Evolutionary conservation across 2,113 vertebrate genomes (phyloP), one percentile per base, ranked within the genome.

Genomic region (Neodontobutis hainanensis): DNA sequence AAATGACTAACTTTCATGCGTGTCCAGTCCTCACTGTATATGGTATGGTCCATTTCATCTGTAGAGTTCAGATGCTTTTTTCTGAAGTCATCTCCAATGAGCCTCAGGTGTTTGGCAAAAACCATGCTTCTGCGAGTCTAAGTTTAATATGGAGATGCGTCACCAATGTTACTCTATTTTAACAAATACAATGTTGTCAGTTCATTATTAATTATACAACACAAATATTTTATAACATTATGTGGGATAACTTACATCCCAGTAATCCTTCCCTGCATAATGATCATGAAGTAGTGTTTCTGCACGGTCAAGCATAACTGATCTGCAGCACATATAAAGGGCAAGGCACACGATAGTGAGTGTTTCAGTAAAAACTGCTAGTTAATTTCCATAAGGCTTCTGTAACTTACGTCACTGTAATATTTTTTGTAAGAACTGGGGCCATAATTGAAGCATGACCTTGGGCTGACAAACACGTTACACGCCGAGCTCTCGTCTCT

Each of bases 91-190:
- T 98, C 95, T 0, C 95, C 96, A 12, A 94, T 94, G 0, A 93
- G 71, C 6, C 97, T 93, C 46, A 99, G 91, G 84, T 97, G 97
- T 68, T 91, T 94, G 43, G 96, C 93, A 3, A 99, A 99, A 68
- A 99, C 96, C 97, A 99, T 98, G 82, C 97, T 99, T 67, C 96
- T 93, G 0, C 97, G 94, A 2, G 95, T 96, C 97, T 99, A 76
- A 8, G 6, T 61, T 4, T 73, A 60, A 66, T 9, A 74, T 5
- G 71, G 19, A 70, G 11, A 65, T 11, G n/a, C 45, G 15, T 27
- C 19, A 71, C 10, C 10, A 47, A 35, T 9, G 2, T 0, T 6
- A 35, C 9, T 63, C 34, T 56, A 6, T 16, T 8, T 19, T 62
- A 69, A 65, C 10, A 16, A 16, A 55, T 38, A 52, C n/a, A 12